Conservation (phyloP, 2,113 vertebrate species). For the Myanophis thanlyinensis region DNA sequence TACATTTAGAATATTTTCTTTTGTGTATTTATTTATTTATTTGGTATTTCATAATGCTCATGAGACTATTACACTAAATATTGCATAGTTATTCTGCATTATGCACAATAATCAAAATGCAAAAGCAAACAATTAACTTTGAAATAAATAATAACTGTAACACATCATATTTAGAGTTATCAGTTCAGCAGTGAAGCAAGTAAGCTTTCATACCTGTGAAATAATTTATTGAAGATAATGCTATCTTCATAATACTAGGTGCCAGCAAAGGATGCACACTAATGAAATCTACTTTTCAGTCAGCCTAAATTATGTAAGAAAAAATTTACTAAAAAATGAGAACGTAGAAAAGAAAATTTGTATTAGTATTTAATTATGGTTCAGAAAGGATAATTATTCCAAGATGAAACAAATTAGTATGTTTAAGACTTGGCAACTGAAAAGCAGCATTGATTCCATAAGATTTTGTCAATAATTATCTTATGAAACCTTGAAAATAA, state of each 20-base stretch:
- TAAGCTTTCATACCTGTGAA: not conserved
- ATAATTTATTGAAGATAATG: not conserved
- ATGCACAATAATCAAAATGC: not conserved
- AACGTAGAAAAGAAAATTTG: not conserved
- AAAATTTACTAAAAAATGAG: not conserved
- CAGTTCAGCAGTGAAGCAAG: not conserved
- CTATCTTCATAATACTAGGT: not conserved
- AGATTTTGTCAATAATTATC: not conserved
- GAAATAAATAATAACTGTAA: not conserved
- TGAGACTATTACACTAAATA: not conserved
- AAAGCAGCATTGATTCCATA: not conserved
- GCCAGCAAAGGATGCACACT: not conserved
- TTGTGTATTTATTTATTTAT: not conserved
- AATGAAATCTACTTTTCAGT: not conserved
- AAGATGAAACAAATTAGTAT: not conserved
- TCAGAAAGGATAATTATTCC: not conserved
- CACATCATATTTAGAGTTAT: not conserved
- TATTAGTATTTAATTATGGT: not conserved
- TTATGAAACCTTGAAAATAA: not conserved
- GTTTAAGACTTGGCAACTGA: not conserved
- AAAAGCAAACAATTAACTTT: not conserved
- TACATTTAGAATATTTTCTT: not conserved
- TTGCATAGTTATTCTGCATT: not conserved
- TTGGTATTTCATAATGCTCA: not conserved
- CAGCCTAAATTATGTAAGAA: not conserved